phyloP scores from a whole-genome alignment of 2,113 vertebrate genomes.

The Octodon degus region DNA sequence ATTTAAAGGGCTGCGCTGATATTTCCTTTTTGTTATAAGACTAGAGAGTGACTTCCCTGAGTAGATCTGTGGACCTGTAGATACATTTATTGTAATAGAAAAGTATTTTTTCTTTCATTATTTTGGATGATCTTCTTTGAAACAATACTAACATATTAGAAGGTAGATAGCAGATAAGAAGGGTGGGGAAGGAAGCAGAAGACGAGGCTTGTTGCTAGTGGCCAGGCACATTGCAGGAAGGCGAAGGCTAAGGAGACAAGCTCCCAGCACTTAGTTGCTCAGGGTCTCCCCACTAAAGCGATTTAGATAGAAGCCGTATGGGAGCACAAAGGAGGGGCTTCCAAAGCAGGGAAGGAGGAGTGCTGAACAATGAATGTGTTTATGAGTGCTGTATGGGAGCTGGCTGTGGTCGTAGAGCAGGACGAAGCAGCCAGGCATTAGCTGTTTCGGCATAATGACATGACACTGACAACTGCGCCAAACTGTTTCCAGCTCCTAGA shows the following conservation, averaged over 20 bases:
- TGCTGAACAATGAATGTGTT: background rate
- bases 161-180: background rate
- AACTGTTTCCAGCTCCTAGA: constrained; percentile 34
- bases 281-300: background rate
- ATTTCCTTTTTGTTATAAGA: background rate
- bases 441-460: background rate
- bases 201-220: background rate
- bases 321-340: background rate
- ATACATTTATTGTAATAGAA: constrained; percentile 7
- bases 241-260: background rate
- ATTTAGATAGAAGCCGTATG: background rate
- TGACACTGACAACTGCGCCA: background rate
- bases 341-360: background rate
- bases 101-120: background rate
- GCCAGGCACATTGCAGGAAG: background rate
- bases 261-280: background rate
- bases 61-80: background rate
- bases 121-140: background rate
- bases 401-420: rapidly evolving
- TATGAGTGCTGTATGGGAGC: background rate
- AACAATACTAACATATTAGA: background rate
- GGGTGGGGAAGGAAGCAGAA: background rate
- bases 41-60: background rate
- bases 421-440: background rate
- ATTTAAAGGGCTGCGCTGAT: background rate